Evolutionary conservation across 2,113 vertebrate species (phyloP).

Genomic region (Odocoileus virginianus): DNA sequence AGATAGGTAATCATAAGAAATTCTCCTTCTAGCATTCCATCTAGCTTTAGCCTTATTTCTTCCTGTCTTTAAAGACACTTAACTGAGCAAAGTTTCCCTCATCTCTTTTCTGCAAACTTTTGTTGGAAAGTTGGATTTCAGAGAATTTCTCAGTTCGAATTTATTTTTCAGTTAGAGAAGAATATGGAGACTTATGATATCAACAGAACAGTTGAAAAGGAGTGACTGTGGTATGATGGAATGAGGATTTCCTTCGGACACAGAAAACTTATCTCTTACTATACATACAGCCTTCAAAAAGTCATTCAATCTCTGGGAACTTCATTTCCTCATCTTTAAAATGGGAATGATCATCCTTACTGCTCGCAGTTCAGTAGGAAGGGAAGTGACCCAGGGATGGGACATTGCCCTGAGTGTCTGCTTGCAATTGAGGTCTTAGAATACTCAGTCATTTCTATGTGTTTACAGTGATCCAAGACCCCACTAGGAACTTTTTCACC

Average conservation of each 20-base stretch:
- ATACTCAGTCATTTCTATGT: neutral
- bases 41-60: neutral
- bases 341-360: neutral
- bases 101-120: neutral
- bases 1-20: neutral
- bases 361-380: neutral
- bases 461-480: neutral
- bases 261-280: neutral
- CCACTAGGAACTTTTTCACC: neutral
- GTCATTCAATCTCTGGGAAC: neutral
- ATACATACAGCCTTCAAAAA: neutral
- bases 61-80: neutral
- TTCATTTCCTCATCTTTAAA: neutral
- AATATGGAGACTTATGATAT: neutral
- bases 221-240: neutral
- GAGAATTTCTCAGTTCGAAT: neutral
- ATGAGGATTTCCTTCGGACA: neutral
- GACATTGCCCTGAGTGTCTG: neutral
- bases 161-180: neutral
- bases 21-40: neutral
- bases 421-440: neutral
- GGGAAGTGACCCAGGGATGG: neutral
- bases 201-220: neutral
- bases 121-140: neutral
- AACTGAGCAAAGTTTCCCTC: neutral